A percentile compares a stretch with the other conserved stretches of the same genome.
phyloP scores from a whole-genome alignment of 2,113 vertebrate genomes.

The human (Homo sapiens) region GRCh38 chr6:47697001-47697500 shows the following conservation, averaged over 20 bases:
- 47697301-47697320: background rate
- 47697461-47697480: rapidly evolving
- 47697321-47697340: background rate
- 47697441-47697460: background rate
- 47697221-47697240: background rate
- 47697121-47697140: background rate
- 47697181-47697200: background rate
- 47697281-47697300: background rate
- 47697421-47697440: background rate
- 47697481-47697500: background rate
- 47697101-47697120: background rate
- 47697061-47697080: background rate
- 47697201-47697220: background rate
- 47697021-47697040: background rate
- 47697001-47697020: background rate
- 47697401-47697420: background rate
- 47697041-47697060: background rate
- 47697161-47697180: background rate
- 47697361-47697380: background rate
- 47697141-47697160: background rate
- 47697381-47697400: background rate
- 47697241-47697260: background rate
- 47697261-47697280: background rate
- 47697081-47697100: background rate
- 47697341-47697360: background rate